These are phyloP conservation scores for Drosophila sturtevanti DNA, from an alignment of 1,140 invertebrate genomes.

Conservation along the genomic window DNA sequence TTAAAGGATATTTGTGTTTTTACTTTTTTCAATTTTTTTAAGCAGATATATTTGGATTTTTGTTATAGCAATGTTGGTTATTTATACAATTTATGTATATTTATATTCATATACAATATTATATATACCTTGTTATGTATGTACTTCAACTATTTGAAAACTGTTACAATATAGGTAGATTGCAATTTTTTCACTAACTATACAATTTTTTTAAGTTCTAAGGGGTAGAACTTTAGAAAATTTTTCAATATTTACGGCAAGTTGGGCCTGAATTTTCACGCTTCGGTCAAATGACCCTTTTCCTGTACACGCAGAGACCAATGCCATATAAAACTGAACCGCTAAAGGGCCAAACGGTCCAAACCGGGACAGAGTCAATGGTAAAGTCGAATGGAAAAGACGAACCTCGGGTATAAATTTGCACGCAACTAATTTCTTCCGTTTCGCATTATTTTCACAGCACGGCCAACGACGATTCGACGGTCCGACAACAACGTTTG, in stretches of 20 bases:
- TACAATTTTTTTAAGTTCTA: no score
- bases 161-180: no score
- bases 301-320: slow-evolving; percentile 52
- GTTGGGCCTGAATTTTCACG: slow-evolving; percentile 68
- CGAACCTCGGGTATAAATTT: slow-evolving; percentile 72
- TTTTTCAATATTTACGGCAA: slow-evolving; percentile 3
- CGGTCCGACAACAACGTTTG: slow-evolving; percentile 51
- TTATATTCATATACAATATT: no score
- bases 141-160: no score
- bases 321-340: background rate
- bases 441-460: slow-evolving; percentile 80
- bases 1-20: no score
- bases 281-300: slow-evolving; percentile 76
- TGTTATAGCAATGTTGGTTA: no score
- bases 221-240: no score
- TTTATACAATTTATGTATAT: no score
- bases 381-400: slow-evolving; percentile 23
- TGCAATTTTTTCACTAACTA: no score
- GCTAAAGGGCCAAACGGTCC: background rate
- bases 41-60: no score
- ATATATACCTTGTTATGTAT: no score
- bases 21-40: no score
- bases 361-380: background rate
- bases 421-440: slow-evolving; percentile 81
- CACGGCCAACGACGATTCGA: slow-evolving; percentile 29